Conservation (phyloP, 2,797 vertebrate genomes). For the Eutrigla gurnardus region DNA sequence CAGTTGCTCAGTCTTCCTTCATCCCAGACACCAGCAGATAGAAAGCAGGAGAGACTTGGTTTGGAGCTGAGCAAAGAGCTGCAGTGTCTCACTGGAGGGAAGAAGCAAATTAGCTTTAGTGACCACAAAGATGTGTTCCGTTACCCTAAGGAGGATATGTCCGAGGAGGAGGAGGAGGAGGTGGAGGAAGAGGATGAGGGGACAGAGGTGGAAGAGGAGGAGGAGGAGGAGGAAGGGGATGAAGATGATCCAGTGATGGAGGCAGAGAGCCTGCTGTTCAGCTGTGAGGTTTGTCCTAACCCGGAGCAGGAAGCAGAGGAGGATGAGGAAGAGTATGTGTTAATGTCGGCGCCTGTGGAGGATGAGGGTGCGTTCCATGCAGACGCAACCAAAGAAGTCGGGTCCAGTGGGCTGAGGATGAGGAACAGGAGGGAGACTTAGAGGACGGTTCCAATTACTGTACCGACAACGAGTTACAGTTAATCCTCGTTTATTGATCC, state of each 20-base stretch:
- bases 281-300: slow-evolving; percentile 79
- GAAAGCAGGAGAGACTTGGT: slow-evolving; percentile 50
- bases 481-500: slow-evolving; percentile 4
- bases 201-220: slow-evolving; percentile 77
- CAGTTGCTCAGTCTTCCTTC: slow-evolving; percentile 64
- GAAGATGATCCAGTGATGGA: slow-evolving; percentile 90
- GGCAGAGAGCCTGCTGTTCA: slow-evolving; percentile 90
- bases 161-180: slow-evolving; percentile 59
- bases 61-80: slow-evolving; percentile 63
- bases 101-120: slow-evolving; percentile 72
- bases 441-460: slow-evolving; percentile 5
- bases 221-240: slow-evolving; percentile 78
- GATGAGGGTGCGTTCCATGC: neutral
- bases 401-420: slow-evolving; percentile 78
- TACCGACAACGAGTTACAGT: neutral
- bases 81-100: slow-evolving; percentile 40
- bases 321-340: slow-evolving; percentile 61
- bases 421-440: slow-evolving; percentile 76
- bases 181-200: slow-evolving; percentile 49
- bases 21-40: slow-evolving; percentile 34
- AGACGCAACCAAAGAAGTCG: slow-evolving; percentile 52
- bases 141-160: slow-evolving; percentile 75
- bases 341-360: slow-evolving; percentile 28
- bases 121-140: slow-evolving; percentile 78
- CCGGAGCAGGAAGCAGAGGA: slow-evolving; percentile 77